A percentile compares a stretch with the other conserved stretches of the same genome.
Conservation (phyloP, 2,797 vertebrate species). For the Cebuella pygmaea region DNA sequence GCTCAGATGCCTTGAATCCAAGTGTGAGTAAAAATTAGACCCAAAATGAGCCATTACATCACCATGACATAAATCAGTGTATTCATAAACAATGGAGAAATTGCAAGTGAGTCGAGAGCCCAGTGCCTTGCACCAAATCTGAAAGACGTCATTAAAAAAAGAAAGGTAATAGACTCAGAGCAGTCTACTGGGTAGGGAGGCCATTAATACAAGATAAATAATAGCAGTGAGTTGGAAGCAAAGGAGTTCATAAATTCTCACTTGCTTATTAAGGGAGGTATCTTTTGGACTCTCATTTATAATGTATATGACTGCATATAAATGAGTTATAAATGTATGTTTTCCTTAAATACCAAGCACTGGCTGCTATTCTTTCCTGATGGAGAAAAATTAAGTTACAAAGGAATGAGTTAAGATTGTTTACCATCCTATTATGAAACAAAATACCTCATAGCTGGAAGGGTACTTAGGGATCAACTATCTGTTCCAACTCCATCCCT, state of each 20-base stretch:
- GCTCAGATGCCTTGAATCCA: not conserved
- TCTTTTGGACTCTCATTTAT: slow-evolving; percentile 51
- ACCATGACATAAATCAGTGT: slow-evolving; percentile 35
- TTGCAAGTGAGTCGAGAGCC: slow-evolving; percentile 40
- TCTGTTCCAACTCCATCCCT: not conserved
- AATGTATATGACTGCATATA: slow-evolving; percentile 36
- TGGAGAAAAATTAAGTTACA: slow-evolving; percentile 49
- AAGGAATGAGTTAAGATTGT: slow-evolving; percentile 53
- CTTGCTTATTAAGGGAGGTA: slow-evolving; percentile 61
- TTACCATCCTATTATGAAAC: slow-evolving; percentile 54
- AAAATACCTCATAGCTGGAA: slow-evolving; percentile 20
- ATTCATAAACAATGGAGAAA: slow-evolving; percentile 24
- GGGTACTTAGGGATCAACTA: not conserved
- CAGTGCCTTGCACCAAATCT: slow-evolving; percentile 32
- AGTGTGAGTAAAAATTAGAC: not conserved
- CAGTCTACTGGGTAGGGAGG: not conserved
- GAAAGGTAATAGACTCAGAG: slow-evolving; percentile 44
- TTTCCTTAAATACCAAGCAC: slow-evolving; percentile 57
- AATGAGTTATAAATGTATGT: slow-evolving; percentile 47
- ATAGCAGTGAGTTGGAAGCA: not conserved
- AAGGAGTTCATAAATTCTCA: slow-evolving; percentile 56
- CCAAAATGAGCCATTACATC: not conserved
- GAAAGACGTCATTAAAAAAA: slow-evolving; percentile 45
- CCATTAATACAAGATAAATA: slow-evolving; percentile 54
- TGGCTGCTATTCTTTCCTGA: not conserved